Evolutionary conservation across 1,140 invertebrate species (phyloP).

Genomic region (Pantala flavescens): DNA sequence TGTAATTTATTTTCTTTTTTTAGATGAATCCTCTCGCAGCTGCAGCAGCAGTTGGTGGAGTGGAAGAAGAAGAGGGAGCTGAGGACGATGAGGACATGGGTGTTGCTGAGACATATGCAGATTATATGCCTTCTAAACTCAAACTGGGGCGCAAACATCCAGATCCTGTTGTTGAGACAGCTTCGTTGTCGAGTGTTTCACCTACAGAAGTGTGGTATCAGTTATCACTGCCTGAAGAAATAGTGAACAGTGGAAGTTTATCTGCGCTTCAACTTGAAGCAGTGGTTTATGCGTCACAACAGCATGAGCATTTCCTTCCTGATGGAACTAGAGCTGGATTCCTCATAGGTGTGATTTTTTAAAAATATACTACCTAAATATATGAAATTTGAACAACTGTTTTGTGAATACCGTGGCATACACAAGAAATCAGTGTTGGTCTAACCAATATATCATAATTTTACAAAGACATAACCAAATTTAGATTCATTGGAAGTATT

Average conservation of each 20-base stretch:
- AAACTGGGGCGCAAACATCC: conserved; percentile 93
- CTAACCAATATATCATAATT: too few species aligned
- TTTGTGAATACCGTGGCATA: background rate
- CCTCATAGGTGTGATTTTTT: conserved; percentile 68
- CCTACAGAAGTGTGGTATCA: conserved; percentile 91
- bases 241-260: conserved; percentile 72
- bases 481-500: too few species aligned
- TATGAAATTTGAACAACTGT: too few species aligned
- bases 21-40: background rate
- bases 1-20: background rate
- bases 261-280: conserved; percentile 96
- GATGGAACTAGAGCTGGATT: conserved; percentile 89
- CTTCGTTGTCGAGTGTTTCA: conserved; percentile 90
- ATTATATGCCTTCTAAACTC: conserved; percentile 96
- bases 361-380: background rate
- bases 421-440: background rate
- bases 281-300: conserved; percentile 92
- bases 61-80: conserved; percentile 66
- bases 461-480: too few species aligned
- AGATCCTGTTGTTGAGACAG: conserved; percentile 98
- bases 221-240: conserved; percentile 71
- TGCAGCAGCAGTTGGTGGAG: background rate
- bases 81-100: conserved; percentile 92
- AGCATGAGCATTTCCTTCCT: conserved; percentile 84
- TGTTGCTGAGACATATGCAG: conserved; percentile 93